Percentiles rank a stretch among this genome's conserved stretches.
Evolutionary conservation across 2,888 invertebrate species (phyloP).

Genomic region (Portevinia maculata): DNA sequence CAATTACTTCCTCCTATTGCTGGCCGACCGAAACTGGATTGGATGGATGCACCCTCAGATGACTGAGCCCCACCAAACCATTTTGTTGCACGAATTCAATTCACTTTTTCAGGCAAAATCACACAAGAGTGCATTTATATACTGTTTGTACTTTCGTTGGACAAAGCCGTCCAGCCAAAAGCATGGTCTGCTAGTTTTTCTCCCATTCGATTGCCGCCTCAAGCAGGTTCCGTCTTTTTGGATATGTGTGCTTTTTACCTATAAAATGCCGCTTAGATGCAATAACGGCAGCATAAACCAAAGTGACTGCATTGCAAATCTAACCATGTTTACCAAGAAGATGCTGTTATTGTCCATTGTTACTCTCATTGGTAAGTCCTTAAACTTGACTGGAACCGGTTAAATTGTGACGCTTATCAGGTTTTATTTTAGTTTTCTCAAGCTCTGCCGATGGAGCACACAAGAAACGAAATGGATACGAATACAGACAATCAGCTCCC

Average conservation of each 20-base stretch:
- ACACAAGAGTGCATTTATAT: constrained; percentile 51
- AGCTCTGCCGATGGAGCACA: constrained; percentile 55
- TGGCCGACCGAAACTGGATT: constrained; percentile 60
- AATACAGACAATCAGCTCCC: constrained; percentile 74
- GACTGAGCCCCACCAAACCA: constrained; percentile 42
- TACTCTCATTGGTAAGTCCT: constrained; percentile 57
- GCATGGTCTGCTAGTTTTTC: constrained; percentile 71
- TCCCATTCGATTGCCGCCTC: constrained; percentile 52
- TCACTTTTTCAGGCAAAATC: constrained; percentile 45
- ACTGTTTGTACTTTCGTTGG: constrained; percentile 67
- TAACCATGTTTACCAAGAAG: constrained; percentile 39
- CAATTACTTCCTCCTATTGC: constrained; percentile 62
- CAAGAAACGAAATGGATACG: constrained; percentile 80
- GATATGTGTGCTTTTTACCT: constrained; percentile 66
- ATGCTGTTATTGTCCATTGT: constrained; percentile 36
- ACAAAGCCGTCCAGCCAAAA: constrained; percentile 24
- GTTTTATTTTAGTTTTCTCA: constrained; percentile 37
- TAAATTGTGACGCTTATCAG: neutral
- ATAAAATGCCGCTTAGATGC: constrained; percentile 67
- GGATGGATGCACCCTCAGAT: constrained; percentile 48
- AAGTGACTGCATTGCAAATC: constrained; percentile 59
- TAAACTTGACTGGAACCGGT: constrained; percentile 12
- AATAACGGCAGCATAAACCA: constrained; percentile 62
- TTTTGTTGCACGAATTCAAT: constrained; percentile 61
- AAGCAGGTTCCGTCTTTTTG: constrained; percentile 68